These are phyloP conservation scores for Aurelia aurita DNA, from an alignment of 30 jellyfish, hydroid and myxozoan genomes.

Conservation along the genomic window DNA sequence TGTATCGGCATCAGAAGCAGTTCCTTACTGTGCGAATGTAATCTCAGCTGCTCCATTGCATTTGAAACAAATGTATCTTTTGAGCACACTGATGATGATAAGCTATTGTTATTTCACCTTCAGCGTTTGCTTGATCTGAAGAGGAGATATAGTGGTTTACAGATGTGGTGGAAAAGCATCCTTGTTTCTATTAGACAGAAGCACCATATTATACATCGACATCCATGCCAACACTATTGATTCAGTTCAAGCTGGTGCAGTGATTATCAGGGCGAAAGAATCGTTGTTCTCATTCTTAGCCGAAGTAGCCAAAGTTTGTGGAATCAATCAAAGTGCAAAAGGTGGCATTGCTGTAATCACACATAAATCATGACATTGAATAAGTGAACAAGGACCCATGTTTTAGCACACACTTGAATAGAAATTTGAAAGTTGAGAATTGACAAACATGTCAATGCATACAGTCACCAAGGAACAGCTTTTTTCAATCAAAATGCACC, in stretches of 20 bases:
- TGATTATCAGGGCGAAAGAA: background rate
- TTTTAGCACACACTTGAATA: too few species aligned
- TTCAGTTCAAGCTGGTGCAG: background rate
- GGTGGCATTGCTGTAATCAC: too few species aligned
- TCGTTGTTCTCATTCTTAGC: too few species aligned
- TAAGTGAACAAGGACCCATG: too few species aligned
- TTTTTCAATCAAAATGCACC: too few species aligned
- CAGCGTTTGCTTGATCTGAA: background rate
- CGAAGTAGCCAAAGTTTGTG: too few species aligned
- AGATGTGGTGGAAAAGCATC: background rate
- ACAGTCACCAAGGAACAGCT: too few species aligned
- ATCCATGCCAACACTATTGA: conserved; percentile 17
- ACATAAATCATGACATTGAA: too few species aligned
- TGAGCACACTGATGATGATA: conserved; percentile 4
- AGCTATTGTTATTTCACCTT: background rate
- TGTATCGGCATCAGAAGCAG: background rate
- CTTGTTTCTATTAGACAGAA: conserved; percentile 1
- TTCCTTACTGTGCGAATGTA: background rate
- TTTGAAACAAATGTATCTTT: background rate
- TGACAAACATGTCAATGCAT: too few species aligned
- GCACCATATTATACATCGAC: conserved; percentile 3
- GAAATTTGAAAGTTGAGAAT: too few species aligned
- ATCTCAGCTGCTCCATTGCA: conserved; percentile 13
- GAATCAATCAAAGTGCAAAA: too few species aligned
- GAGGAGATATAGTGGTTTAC: background rate